Conservation (phyloP, 2,113 vertebrate genomes). For the Scopus umbretta region DNA sequence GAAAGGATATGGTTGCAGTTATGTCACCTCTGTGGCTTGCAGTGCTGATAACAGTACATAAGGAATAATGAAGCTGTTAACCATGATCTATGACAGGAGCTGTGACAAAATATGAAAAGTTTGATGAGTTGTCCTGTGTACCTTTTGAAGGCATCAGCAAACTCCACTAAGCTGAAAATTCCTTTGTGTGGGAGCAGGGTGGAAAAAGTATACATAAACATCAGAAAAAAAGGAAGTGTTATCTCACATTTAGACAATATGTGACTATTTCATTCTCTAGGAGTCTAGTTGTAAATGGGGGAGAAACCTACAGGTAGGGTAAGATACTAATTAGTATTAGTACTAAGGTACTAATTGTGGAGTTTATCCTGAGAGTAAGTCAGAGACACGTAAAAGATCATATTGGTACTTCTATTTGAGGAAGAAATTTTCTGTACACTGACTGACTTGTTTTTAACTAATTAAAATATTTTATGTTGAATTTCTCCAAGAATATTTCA, state of each 20-base stretch:
- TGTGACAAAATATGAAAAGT: neutral
- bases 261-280: neutral
- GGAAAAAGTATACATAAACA: neutral
- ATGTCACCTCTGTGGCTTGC: neutral
- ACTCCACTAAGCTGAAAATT: neutral
- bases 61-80: neutral
- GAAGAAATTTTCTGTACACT: neutral
- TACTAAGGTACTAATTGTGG: fast-evolving
- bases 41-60: neutral
- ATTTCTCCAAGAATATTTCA: neutral
- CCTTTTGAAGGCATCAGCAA: neutral
- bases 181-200: neutral
- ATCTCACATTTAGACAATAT: neutral
- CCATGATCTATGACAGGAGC: neutral
- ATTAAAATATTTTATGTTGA: neutral
- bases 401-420: neutral
- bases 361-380: neutral
- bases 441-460: neutral
- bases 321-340: neutral
- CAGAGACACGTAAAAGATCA: neutral
- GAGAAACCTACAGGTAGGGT: neutral
- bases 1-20: neutral
- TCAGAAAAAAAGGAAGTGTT: neutral
- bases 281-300: neutral
- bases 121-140: neutral